phyloP scores from a whole-genome alignment of 2,888 invertebrate species.

The Aromia moschata region DNA sequence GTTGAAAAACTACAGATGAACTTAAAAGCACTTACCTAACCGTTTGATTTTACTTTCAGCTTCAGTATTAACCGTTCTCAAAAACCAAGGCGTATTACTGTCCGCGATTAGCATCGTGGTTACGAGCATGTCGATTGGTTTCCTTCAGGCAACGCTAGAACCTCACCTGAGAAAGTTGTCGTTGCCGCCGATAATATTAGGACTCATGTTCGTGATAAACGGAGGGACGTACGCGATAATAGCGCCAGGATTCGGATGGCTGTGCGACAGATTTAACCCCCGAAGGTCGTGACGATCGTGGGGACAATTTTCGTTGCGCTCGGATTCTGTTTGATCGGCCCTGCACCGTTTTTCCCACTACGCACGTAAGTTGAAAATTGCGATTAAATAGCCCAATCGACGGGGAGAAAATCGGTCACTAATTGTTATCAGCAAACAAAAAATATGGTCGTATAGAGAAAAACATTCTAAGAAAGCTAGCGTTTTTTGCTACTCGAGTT shows the following conservation, averaged over 20 bases:
- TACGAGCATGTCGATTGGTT: conserved; percentile 85
- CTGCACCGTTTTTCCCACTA: conserved; percentile 78
- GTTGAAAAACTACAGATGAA: no score
- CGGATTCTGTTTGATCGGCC: conserved; percentile 81
- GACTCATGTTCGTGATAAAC: conserved; percentile 85
- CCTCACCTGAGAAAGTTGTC: conserved; percentile 83
- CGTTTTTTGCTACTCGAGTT: no score
- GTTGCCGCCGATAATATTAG: conserved; percentile 75
- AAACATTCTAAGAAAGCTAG: no score
- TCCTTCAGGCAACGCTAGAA: conserved; percentile 88
- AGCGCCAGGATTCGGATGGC: conserved; percentile 83
- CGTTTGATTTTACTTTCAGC: conserved; percentile 69
- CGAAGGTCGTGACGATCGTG: conserved; percentile 74
- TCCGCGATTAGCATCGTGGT: conserved; percentile 77
- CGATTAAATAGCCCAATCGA: not conserved
- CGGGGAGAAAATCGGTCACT: no score
- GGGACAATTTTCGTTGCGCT: conserved; percentile 74
- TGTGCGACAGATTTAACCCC: conserved; percentile 76
- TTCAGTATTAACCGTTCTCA: conserved; percentile 71
- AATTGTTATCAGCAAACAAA: no score
- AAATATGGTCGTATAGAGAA: no score
- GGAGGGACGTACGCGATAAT: conserved; percentile 82
- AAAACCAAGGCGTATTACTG: conserved; percentile 78
- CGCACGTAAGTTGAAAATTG: conserved; percentile 65
- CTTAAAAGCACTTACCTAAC: no score